Evolutionary conservation across 2,797 vertebrate species (phyloP).

Genomic region (Heliangelus exortis): DNA sequence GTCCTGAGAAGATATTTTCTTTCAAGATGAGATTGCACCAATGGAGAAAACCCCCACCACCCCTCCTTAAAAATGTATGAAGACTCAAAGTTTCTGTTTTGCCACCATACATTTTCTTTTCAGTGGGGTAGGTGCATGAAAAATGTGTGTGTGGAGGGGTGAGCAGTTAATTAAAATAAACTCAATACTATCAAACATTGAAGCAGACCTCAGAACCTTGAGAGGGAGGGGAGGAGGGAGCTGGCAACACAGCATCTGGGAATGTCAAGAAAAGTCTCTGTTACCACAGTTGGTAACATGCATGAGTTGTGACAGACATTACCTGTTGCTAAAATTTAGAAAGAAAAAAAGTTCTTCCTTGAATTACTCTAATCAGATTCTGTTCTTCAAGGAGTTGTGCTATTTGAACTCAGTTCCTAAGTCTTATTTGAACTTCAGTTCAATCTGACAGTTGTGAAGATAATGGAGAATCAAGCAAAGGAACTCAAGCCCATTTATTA

Average conservation of each 20-base stretch:
- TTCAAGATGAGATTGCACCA: neutral
- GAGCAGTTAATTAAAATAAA: neutral
- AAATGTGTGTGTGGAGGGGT: accelerated
- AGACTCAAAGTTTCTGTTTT: neutral
- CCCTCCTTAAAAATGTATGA: neutral
- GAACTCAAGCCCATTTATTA: neutral
- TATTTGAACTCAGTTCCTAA: neutral
- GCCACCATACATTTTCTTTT: neutral
- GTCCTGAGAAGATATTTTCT: neutral
- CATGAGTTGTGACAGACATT: neutral
- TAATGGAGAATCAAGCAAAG: neutral
- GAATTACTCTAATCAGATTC: neutral
- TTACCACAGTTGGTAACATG: neutral
- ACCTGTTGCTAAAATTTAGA: neutral
- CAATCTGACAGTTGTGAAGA: neutral
- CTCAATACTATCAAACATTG: neutral
- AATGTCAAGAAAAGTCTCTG: neutral
- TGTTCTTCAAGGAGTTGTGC: neutral
- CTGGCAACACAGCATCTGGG: neutral
- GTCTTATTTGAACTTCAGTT: too few relatives aligned
- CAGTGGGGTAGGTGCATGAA: neutral
- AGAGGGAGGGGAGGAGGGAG: too few relatives aligned
- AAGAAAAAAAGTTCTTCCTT: neutral
- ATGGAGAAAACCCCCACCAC: accelerated
- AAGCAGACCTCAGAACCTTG: neutral